These are phyloP conservation scores for Antitype chi DNA, from an alignment of 2,888 invertebrate genomes.

Conservation along the genomic window DNA sequence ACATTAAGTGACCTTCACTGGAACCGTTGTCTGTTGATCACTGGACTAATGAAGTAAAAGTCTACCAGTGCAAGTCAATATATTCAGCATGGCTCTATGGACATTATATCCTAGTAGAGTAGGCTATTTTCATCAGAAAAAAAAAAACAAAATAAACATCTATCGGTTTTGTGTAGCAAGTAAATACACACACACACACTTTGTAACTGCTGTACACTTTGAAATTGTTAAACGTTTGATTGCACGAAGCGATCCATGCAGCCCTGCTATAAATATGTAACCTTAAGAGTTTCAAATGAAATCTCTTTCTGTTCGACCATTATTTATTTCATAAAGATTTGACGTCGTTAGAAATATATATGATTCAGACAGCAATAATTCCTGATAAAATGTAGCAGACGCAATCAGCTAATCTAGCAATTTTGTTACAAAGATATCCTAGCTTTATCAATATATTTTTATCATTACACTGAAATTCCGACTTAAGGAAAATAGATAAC, in stretches of 20 bases:
- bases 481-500: conserved; percentile 37
- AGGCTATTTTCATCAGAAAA: not conserved
- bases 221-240: conserved; percentile 53
- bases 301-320: conserved; percentile 39
- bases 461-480: conserved; percentile 13
- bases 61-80: too few species aligned
- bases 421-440: conserved; percentile 18
- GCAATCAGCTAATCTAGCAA: conserved; percentile 24
- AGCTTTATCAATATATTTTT: conserved; percentile 29
- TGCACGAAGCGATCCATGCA: conserved; percentile 51
- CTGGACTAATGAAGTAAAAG: too few species aligned
- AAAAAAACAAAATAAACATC: not conserved
- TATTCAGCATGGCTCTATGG: not conserved
- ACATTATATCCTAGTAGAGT: not conserved
- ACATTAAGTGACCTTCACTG: not conserved
- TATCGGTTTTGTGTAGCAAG: not conserved
- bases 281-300: conserved; percentile 44
- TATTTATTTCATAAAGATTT: conserved; percentile 40
- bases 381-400: conserved; percentile 28
- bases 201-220: too few species aligned
- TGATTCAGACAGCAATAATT: conserved; percentile 6
- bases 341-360: not conserved
- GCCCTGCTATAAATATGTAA: conserved; percentile 56
- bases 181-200: too few species aligned
- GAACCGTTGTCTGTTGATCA: not conserved